Conservation (phyloP, 2,797 vertebrate species). For the Tragopan temminckii region DNA sequence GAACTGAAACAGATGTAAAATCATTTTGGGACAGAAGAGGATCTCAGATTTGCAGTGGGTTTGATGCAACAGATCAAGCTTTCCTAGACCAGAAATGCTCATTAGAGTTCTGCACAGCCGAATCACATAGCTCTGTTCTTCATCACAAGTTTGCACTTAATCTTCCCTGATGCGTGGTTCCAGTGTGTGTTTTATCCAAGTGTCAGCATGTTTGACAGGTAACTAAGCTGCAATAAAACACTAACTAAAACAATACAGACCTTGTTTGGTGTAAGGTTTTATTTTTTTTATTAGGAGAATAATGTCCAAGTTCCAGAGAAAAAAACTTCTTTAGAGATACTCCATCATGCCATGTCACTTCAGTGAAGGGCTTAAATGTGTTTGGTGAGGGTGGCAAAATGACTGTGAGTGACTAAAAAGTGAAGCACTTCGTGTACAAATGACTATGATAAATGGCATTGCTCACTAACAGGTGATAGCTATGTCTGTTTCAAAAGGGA, state of each 20-base stretch:
- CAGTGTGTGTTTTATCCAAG: conserved; percentile 35
- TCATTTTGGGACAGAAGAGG: conserved; percentile 11
- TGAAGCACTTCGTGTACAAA: not conserved
- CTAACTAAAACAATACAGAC: conserved; percentile 1
- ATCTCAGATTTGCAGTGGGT: not conserved
- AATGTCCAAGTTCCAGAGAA: not conserved
- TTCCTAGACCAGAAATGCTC: conserved; percentile 26
- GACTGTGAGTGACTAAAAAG: not conserved
- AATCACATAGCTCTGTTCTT: conserved; percentile 11
- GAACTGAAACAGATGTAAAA: conserved; percentile 67
- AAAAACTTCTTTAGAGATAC: not conserved
- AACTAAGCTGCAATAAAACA: conserved; percentile 32
- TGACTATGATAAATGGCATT: not conserved
- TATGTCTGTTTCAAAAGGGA: not conserved
- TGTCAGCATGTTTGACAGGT: conserved; percentile 58
- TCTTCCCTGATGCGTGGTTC: not conserved
- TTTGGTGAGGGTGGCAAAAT: not conserved
- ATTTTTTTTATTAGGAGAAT: not conserved
- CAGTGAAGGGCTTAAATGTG: not conserved
- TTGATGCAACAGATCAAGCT: not conserved
- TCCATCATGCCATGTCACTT: not conserved
- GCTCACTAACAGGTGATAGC: not conserved
- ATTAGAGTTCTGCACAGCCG: not conserved
- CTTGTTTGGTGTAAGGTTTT: not conserved
- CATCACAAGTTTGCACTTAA: not conserved